Evolutionary conservation across 2,888 invertebrate genomes (phyloP).

Genomic region (Furcula furcula): DNA sequence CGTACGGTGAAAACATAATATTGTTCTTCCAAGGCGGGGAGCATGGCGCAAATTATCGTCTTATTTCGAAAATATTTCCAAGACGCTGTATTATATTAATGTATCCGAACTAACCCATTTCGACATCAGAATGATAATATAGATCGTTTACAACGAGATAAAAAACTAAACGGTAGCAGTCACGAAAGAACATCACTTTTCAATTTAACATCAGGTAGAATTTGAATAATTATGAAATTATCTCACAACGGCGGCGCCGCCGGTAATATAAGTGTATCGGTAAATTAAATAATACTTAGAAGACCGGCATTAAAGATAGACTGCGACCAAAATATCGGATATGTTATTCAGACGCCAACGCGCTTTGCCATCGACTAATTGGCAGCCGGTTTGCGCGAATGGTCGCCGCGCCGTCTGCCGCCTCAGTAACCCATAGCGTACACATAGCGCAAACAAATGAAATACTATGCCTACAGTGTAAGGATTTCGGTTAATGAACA

Average conservation of each 20-base stretch:
- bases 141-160: slow-evolving; percentile 26
- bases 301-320: slow-evolving; percentile 8
- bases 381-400: slow-evolving; percentile 48
- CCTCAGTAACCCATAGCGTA: slow-evolving; percentile 48
- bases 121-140: slow-evolving; percentile 22
- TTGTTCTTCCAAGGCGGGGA: too few relatives aligned
- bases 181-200: slow-evolving; percentile 40
- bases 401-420: slow-evolving; percentile 64
- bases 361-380: slow-evolving; percentile 37
- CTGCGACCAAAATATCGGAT: slow-evolving; percentile 22
- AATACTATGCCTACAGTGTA: slow-evolving; percentile 19
- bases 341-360: slow-evolving; percentile 19
- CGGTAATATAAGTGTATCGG: background rate
- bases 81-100: slow-evolving; percentile 22
- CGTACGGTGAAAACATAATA: too few relatives aligned
- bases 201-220: slow-evolving; percentile 27
- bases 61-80: slow-evolving; percentile 33
- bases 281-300: background rate
- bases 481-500: slow-evolving; percentile 28
- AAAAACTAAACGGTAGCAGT: slow-evolving; percentile 42
- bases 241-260: slow-evolving; percentile 14
- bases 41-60: slow-evolving; percentile 42
- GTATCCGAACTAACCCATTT: slow-evolving; percentile 23
- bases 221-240: slow-evolving; percentile 33
- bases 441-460: slow-evolving; percentile 30